These are phyloP conservation scores for Papilio helenus DNA, from an alignment of 1,140 invertebrate species.

Conservation along the genomic window DNA sequence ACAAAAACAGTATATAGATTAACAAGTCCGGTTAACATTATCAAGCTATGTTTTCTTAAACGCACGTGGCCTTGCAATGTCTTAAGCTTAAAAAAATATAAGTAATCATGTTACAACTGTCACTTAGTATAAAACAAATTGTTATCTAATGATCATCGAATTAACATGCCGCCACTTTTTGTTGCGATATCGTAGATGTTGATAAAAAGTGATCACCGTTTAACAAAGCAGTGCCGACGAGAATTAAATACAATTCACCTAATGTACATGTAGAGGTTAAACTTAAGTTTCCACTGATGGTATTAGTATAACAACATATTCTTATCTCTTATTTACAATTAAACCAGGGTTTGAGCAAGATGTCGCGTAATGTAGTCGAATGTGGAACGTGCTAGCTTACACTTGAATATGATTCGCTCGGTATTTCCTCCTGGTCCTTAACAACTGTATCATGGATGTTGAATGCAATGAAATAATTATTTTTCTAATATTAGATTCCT, in stretches of 20 bases:
- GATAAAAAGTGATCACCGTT: constrained; percentile 23
- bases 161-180: constrained; percentile 22
- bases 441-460: too few species aligned
- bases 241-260: constrained; percentile 11
- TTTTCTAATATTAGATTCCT: background rate
- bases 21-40: background rate
- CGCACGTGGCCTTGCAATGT: constrained; percentile 4
- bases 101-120: constrained; percentile 25
- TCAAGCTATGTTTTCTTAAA: background rate
- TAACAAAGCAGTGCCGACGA: constrained; percentile 13
- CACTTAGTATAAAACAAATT: constrained; percentile 24
- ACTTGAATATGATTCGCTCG: too few species aligned
- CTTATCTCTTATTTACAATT: too few species aligned
- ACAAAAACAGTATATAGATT: background rate
- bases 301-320: too few species aligned
- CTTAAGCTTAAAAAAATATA: background rate
- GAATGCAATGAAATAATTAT: too few species aligned
- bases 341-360: too few species aligned
- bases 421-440: too few species aligned
- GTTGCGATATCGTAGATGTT: constrained; percentile 8
- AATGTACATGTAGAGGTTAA: background rate
- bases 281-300: too few species aligned
- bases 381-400: too few species aligned
- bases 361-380: too few species aligned
- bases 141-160: constrained; percentile 26